Conservation (phyloP, 2,888 invertebrate species). For the Phyllotreta cruciferae region DNA sequence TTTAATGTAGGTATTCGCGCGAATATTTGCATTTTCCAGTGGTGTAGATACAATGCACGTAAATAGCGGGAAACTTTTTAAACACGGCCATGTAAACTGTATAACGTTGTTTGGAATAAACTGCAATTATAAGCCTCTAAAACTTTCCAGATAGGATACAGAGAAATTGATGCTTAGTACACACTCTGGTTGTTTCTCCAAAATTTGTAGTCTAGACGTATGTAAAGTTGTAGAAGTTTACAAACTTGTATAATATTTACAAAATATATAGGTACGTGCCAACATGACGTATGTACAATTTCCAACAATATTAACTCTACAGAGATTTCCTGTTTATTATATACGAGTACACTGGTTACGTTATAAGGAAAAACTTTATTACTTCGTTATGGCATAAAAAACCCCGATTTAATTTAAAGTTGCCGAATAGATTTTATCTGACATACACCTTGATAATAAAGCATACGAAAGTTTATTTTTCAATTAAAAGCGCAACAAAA, state of each 20-base stretch:
- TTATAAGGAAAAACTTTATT: no score
- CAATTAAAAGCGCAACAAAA: no score
- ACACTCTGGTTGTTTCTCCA: slow-evolving; percentile 14
- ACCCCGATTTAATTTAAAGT: no score
- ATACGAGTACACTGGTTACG: neutral
- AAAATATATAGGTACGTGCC: slow-evolving; percentile 15
- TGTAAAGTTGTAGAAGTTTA: slow-evolving; percentile 15
- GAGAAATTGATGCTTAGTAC: slow-evolving; percentile 16
- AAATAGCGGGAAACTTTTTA: no score
- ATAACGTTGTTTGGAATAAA: slow-evolving; percentile 15
- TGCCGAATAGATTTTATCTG: no score
- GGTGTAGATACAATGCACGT: no score
- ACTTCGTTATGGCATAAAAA: no score
- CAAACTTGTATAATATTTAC: slow-evolving; percentile 17
- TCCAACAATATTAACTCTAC: slow-evolving; percentile 12
- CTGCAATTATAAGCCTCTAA: slow-evolving; percentile 15
- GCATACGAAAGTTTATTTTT: no score
- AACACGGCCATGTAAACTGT: neutral
- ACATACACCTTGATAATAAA: no score
- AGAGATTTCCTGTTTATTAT: slow-evolving; percentile 6
- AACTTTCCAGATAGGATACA: slow-evolving; percentile 14
- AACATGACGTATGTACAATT: slow-evolving; percentile 12
- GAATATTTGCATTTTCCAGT: no score
- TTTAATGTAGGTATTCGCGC: no score
- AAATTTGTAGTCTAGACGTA: slow-evolving; percentile 18